phyloP scores from a whole-genome alignment of 2,888 invertebrate genomes.

The Acleris laterana region DNA sequence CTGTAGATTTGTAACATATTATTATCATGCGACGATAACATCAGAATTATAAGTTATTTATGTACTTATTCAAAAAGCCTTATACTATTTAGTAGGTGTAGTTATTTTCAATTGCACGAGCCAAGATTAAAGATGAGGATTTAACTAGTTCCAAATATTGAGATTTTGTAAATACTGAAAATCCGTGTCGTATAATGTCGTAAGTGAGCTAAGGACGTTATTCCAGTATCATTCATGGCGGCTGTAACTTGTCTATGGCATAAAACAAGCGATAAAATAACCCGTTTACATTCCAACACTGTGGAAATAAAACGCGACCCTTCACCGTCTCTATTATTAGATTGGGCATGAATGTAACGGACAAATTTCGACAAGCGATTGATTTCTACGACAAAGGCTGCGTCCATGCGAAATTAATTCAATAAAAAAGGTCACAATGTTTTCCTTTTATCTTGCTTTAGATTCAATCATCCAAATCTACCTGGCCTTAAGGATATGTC shows the following conservation, averaged over 20 bases:
- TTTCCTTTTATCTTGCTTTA: slow-evolving; percentile 53
- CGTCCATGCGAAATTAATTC: slow-evolving; percentile 70
- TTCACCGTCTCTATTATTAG: slow-evolving; percentile 66
- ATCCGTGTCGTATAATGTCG: neutral
- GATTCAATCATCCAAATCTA: slow-evolving; percentile 44
- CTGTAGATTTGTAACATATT: too few relatives aligned
- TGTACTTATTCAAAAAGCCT: too few relatives aligned
- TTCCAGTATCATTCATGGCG: slow-evolving; percentile 3
- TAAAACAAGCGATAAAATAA: slow-evolving; percentile 54
- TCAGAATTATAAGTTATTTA: too few relatives aligned
- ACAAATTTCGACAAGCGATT: slow-evolving; percentile 74
- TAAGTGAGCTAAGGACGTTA: neutral
- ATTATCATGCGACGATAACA: too few relatives aligned
- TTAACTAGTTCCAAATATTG: too few relatives aligned
- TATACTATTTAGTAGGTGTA: too few relatives aligned
- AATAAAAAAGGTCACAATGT: slow-evolving; percentile 67
- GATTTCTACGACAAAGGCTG: slow-evolving; percentile 68
- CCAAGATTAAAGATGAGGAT: too few relatives aligned
- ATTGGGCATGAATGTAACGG: slow-evolving; percentile 67
- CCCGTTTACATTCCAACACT: slow-evolving; percentile 45
- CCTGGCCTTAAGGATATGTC: slow-evolving; percentile 15
- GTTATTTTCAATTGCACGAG: too few relatives aligned
- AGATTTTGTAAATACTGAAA: too few relatives aligned
- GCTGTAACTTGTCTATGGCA: slow-evolving; percentile 5
- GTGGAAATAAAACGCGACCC: slow-evolving; percentile 58